Conservation (phyloP, 2,113 vertebrate genomes). For the Callipepla californica region DNA sequence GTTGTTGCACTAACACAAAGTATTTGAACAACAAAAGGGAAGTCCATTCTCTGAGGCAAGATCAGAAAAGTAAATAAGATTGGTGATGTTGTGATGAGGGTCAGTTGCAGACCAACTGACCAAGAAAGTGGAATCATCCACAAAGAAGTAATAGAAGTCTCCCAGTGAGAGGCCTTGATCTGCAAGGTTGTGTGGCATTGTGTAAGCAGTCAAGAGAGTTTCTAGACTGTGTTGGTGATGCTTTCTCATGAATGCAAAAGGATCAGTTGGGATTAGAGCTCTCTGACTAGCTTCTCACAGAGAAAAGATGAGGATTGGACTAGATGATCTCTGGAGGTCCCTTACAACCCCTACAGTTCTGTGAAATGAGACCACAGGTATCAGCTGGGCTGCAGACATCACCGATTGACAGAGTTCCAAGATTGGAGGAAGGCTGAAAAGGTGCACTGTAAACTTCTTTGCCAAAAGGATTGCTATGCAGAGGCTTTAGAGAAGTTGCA, state of each 20-base stretch:
- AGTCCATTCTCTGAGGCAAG: not conserved
- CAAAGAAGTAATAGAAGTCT: not conserved
- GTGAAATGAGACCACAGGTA: not conserved
- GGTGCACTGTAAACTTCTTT: not conserved
- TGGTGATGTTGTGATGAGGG: not conserved
- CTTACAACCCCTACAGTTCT: no score
- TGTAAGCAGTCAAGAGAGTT: not conserved
- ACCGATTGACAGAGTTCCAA: not conserved
- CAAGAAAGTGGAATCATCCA: not conserved
- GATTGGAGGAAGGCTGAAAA: not conserved
- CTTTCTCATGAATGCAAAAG: not conserved
- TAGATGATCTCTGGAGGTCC: no score
- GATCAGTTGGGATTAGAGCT: not conserved
- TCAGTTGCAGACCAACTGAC: not conserved
- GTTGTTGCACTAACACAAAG: not conserved
- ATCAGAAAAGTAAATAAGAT: not conserved
- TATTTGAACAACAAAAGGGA: not conserved
- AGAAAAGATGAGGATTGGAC: not conserved
- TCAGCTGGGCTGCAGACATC: not conserved
- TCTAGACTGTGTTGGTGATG: not conserved
- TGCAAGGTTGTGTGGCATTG: not conserved
- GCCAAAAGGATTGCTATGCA: not conserved
- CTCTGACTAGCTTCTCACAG: not conserved
- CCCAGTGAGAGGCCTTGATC: no score
- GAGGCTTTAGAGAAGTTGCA: not conserved